Evolutionary conservation across 2,888 invertebrate genomes (phyloP).

Genomic region (Lacanobia oleracea): DNA sequence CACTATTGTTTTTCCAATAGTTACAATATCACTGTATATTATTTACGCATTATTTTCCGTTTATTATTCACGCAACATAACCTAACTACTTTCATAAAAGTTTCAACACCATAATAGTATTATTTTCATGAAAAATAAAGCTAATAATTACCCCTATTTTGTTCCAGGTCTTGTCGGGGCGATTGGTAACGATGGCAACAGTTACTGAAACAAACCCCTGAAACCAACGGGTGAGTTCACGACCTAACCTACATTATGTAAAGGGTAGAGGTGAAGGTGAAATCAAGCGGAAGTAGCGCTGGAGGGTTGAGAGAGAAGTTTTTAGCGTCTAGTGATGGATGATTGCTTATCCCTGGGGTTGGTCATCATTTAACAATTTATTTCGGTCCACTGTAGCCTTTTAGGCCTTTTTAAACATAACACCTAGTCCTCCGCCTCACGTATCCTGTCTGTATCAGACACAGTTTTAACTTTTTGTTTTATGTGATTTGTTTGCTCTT

Average conservation of each 20-base stretch:
- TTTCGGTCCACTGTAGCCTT: no score
- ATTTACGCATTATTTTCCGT: no score
- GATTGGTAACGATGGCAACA: conserved; percentile 86
- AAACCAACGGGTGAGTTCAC: conserved; percentile 81
- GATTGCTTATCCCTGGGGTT: no score
- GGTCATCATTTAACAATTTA: no score
- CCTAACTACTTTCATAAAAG: neutral
- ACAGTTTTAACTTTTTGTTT: no score
- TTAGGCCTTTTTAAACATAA: no score
- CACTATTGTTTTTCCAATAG: no score
- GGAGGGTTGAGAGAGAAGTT: conserved; percentile 22
- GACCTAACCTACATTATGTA: conserved; percentile 59
- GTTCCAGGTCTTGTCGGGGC: conserved; percentile 84
- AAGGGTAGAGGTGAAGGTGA: conserved; percentile 63
- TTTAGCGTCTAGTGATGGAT: neutral
- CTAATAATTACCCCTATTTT: conserved; percentile 32
- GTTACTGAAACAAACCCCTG: conserved; percentile 85
- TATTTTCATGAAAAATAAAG: conserved; percentile 8
- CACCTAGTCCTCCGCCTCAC: no score
- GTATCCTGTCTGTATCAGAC: no score
- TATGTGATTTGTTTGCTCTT: no score
- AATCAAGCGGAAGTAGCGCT: conserved; percentile 46
- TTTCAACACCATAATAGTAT: neutral
- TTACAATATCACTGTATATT: no score
- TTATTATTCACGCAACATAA: neutral